Base-by-base conservation (phyloP, 2,888 invertebrate genomes). In the Pammene aurita region DNA sequence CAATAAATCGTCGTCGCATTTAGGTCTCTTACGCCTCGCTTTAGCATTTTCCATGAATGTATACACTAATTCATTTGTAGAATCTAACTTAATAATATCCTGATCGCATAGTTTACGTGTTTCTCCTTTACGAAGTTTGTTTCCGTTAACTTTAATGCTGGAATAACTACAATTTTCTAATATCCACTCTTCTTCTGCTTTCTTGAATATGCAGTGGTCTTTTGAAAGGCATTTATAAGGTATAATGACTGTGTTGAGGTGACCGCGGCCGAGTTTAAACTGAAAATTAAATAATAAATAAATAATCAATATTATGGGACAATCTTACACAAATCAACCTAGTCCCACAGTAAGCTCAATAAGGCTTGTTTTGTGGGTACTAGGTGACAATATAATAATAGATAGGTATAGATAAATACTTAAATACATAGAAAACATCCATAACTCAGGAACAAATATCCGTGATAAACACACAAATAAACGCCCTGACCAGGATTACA, bases 261-360 rank as follows among this genome's bases (percentile, higher is more conserved):
- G 81, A 18, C 90, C 90, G 67, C 95, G 87, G 10, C 95, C 95
- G 71, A 95, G 83, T 55, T 89, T 89, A 73, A 94, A 94, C 95
- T 95, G 81, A 66, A 83, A 86, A 35, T 26, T 18, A 35, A 18
- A 18, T 7, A 42, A 16, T n/a, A 34, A 11, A 13, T 52, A 26
- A 11, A 11, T 44, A 13, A 44, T n/a, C n/a, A n/a, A n/a, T n/a
- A n/a, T n/a, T n/a, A n/a, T n/a, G n/a, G n/a, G n/a, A n/a, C n/a
- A n/a, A n/a, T n/a, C n/a, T n/a, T n/a, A n/a, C n/a, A n/a, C n/a
- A n/a, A n/a, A n/a, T n/a, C n/a, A n/a, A n/a, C n/a, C n/a, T n/a
- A n/a, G n/a, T n/a, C n/a, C n/a, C n/a, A n/a, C n/a, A n/a, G n/a
- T n/a, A n/a, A n/a, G n/a, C n/a, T n/a, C n/a, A n/a, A n/a, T n/a